phyloP scores from a whole-genome alignment of 1,140 invertebrate genomes.

The Nasonia vitripennis region DNA sequence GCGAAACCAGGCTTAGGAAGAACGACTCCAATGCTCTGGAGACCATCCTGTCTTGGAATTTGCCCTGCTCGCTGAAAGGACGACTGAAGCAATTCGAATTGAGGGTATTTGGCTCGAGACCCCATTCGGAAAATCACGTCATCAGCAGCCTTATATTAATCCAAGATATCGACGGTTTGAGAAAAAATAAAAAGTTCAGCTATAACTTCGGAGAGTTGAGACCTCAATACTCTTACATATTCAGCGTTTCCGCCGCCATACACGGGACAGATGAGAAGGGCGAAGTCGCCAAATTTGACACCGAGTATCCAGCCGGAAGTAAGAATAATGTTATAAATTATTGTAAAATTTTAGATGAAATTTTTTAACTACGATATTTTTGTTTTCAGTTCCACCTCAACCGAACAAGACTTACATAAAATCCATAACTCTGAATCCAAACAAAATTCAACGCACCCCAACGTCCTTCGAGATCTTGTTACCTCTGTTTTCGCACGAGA shows the following conservation, averaged over 20 bases:
- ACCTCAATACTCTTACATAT: constrained; percentile 61
- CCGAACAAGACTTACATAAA: constrained; percentile 59
- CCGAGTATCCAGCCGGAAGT: constrained; percentile 63
- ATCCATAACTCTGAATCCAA: constrained; percentile 62
- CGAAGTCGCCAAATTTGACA: constrained; percentile 22
- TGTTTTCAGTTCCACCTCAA: constrained; percentile 61
- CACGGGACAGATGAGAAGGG: constrained; percentile 52
- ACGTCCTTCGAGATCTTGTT: constrained; percentile 61
- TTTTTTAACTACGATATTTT: background rate
- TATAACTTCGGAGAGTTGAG: constrained; percentile 56
- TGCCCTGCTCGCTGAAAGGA: constrained; percentile 62
- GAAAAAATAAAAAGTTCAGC: constrained; percentile 52
- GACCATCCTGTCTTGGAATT: constrained; percentile 60
- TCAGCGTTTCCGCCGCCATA: constrained; percentile 52
- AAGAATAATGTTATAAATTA: constrained; percentile 40
- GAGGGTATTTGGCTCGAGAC: constrained; percentile 55
- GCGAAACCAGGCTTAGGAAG: background rate
- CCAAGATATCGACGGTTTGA: background rate
- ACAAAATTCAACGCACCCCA: constrained; percentile 60
- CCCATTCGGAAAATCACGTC: constrained; percentile 18
- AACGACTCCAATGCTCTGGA: constrained; percentile 57
- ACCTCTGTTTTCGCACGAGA: constrained; percentile 61
- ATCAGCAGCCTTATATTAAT: constrained; percentile 2
- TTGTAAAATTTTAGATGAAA: background rate
- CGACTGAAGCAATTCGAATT: constrained; percentile 60